These are phyloP conservation scores for Xenentodon cancila DNA, from an alignment of 2,797 vertebrate genomes.

Conservation along the genomic window DNA sequence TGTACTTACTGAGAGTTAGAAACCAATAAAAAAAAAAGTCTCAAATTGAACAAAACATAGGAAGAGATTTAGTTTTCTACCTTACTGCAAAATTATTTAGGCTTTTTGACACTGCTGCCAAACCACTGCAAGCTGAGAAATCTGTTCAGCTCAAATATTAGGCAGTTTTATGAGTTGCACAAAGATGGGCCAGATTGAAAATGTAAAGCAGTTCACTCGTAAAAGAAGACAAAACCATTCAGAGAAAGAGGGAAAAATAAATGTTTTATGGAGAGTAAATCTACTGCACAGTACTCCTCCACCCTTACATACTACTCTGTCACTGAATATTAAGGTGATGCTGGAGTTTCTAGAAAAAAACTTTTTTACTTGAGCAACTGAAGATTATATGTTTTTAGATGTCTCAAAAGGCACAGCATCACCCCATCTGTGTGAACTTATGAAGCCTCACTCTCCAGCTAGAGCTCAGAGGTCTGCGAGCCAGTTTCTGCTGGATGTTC, in stretches of 20 bases:
- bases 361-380: no score
- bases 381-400: no score
- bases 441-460: no score
- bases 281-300: constrained; percentile 42
- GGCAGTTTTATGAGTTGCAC: constrained; percentile 27
- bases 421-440: no score
- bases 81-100: no score
- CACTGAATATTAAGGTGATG: background rate
- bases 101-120: constrained; percentile 38
- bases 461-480: no score
- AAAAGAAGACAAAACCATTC: constrained; percentile 37
- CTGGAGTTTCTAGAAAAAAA: no score
- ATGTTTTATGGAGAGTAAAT: constrained; percentile 46
- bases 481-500: no score
- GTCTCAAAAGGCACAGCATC: no score
- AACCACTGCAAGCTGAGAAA: constrained; percentile 51
- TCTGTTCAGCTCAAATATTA: constrained; percentile 57
- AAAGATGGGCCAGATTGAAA: constrained; percentile 19
- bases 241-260: constrained; percentile 55
- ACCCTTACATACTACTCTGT: constrained; percentile 34
- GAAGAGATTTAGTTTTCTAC: no score
- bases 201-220: constrained; percentile 22
- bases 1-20: background rate
- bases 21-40: background rate
- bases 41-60: background rate